Base-by-base conservation (phyloP, 2,888 invertebrate genomes). In the Elegia similella region DNA sequence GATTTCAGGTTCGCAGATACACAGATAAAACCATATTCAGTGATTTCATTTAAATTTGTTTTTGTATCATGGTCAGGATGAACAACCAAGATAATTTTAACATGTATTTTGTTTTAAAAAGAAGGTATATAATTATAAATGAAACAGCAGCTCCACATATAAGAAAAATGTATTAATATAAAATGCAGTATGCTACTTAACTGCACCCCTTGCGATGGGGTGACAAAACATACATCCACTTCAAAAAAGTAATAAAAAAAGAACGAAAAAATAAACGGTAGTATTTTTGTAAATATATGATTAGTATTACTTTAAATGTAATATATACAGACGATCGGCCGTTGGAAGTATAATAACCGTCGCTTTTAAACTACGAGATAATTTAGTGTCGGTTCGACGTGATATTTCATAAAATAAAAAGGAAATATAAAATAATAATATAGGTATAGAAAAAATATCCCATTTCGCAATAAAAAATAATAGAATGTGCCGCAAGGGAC, bases 81-180 rank as follows among this genome's bases (percentile, higher is more conserved):
- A n/a, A n/a, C n/a, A n/a, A n/a, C n/a, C n/a, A n/a, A n/a, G n/a
- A n/a, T n/a, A n/a, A n/a, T n/a, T n/a, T n/a, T n/a, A n/a, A n/a
- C n/a, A n/a, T n/a, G n/a, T n/a, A n/a, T 30, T 30, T 30, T 3
- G 30, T 30, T 6, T 6, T 30, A 38, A 8, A n/a, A 38, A 12
- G 2, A 8, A 7, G 8, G 38, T 8, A 38, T 38, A 34, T 34
- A 34, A 23, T n/a, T 12, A 38, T 12, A 63, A 79, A 73, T 72
- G 62, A 80, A 78, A 75, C 64, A 59, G 34, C 56, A 30, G 47
- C 34, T 76, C 78, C 87, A 89, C 89, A 88, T 88, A 86, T 87
- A 87, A 89, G 87, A 88, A 88, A 87, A 85, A 74, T 88, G 80
- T 89, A 89, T 86, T 88, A 85, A 80, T 88, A 88, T 78, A 87